Evolutionary conservation across 1,140 invertebrate genomes (phyloP), one percentile per base, ranked within the genome.

Genomic region (Drosophila melanica): DNA sequence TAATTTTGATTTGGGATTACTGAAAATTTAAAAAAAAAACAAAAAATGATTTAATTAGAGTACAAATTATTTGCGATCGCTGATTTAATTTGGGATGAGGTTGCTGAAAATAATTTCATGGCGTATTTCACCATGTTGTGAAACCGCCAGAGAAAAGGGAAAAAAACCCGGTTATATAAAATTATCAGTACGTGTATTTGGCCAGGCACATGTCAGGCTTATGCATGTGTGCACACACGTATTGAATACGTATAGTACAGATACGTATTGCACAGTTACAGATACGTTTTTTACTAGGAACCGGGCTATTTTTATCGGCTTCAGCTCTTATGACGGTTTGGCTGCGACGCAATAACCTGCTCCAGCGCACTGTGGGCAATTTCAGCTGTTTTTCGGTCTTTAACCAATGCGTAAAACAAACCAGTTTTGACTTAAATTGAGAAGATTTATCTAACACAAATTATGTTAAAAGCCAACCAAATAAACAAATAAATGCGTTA

Each of bases 81-180:
- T 39, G 51, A 44, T 55, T 58, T 33, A 59, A 54, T 42, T 53
- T 30, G 9, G n/a, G 5, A 23, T 1, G 5, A 27, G 27, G 27
- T 7, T 6, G 42, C 11, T 8, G 1, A 1, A 20, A 1, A 0
- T 2, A 1, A 20, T 23, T 8, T 9, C 6, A 48, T 37, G 30
- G 41, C 33, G 30, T 62, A 77, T 81, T 81, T 81, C 79, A 81
- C 51, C 69, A 81, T 20, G 41, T 14, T 54, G 55, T 42, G 79
- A 75, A 81, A 81, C 3, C 0, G n/a, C 12, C 9, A 44, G 16
- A 58, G 14, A 5, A 35, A 12, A 37, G 9, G 33, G 9, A 11
- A 9, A 11, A 9, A 53, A 53, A 37, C 7, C 16, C 20, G 0
- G 6, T 0, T 33, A 5, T 50, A 14, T 35, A 16, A 14, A 51